These are phyloP conservation scores for Hirtodrosophila trivittata DNA, from an alignment of 2,888 invertebrate genomes.

Conservation along the genomic window DNA sequence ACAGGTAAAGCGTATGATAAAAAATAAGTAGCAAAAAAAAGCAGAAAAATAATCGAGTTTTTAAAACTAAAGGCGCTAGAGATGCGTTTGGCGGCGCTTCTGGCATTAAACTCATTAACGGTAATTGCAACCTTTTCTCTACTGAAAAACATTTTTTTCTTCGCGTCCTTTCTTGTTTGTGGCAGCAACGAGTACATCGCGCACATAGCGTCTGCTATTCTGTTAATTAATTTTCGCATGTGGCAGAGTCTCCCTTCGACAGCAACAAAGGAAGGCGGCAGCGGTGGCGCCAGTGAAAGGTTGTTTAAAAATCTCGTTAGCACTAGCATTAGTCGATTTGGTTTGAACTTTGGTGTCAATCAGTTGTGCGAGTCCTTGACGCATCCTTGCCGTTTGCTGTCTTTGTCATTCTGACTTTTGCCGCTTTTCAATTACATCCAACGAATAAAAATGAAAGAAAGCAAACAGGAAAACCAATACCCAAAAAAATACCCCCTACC, in stretches of 20 bases:
- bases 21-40: background rate
- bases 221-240: constrained; percentile 79
- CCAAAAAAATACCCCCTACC: constrained; percentile 10
- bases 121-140: constrained; percentile 77
- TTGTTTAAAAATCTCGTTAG: constrained; percentile 52
- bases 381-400: constrained; percentile 51
- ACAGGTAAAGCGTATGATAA: background rate
- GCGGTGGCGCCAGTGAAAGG: background rate
- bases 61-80: constrained; percentile 16
- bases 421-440: constrained; percentile 66
- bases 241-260: constrained; percentile 15
- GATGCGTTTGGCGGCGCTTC: constrained; percentile 66
- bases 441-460: constrained; percentile 15
- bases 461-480: constrained; percentile 16
- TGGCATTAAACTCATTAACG: constrained; percentile 80
- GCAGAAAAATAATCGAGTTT: constrained; percentile 24
- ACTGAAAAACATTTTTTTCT: background rate
- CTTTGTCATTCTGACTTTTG: constrained; percentile 60
- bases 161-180: constrained; percentile 5
- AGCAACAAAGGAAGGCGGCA: constrained; percentile 6
- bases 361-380: constrained; percentile 47
- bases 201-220: constrained; percentile 49
- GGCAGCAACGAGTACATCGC: constrained; percentile 7
- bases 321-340: constrained; percentile 50
- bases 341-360: constrained; percentile 70